These are phyloP conservation scores for Oxycera nigricornis DNA, from an alignment of 2,888 invertebrate species.

Conservation along the genomic window DNA sequence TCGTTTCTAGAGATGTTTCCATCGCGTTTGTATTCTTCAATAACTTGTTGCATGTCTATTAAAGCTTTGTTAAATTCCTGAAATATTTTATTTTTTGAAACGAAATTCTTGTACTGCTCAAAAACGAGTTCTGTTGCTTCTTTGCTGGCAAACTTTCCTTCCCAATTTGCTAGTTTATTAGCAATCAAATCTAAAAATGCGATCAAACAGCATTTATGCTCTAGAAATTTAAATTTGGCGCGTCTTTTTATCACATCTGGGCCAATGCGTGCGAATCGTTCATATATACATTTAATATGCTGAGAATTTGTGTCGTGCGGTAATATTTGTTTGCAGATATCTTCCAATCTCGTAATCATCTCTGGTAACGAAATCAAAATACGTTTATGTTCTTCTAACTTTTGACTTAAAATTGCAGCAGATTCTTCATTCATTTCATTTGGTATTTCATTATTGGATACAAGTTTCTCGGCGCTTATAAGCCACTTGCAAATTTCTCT, in stretches of 20 bases:
- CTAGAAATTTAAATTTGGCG: slow-evolving; percentile 85
- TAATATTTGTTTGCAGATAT: slow-evolving; percentile 72
- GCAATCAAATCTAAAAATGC: slow-evolving; percentile 91
- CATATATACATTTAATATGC: slow-evolving; percentile 82
- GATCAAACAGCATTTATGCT: slow-evolving; percentile 92
- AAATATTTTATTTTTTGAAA: slow-evolving; percentile 90
- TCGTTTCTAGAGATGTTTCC: slow-evolving; percentile 83
- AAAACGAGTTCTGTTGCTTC: slow-evolving; percentile 83
- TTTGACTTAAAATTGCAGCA: slow-evolving; percentile 84
- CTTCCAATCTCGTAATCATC: slow-evolving; percentile 79
- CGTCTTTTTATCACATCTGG: slow-evolving; percentile 81
- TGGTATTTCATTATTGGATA: slow-evolving; percentile 84
- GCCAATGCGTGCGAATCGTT: slow-evolving; percentile 77
- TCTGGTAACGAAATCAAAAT: slow-evolving; percentile 87
- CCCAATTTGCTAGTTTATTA: slow-evolving; percentile 88
- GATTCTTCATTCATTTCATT: slow-evolving; percentile 87
- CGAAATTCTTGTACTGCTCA: slow-evolving; percentile 90
- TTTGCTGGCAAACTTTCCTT: slow-evolving; percentile 84
- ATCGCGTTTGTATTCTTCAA: slow-evolving; percentile 87
- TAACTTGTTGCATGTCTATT: slow-evolving; percentile 89
- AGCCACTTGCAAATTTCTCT: slow-evolving; percentile 90
- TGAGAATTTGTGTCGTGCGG: slow-evolving; percentile 77
- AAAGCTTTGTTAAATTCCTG: slow-evolving; percentile 93
- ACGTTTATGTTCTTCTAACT: slow-evolving; percentile 86
- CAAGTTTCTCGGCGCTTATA: slow-evolving; percentile 81